A percentile compares a stretch with the other conserved stretches of the same genome.
Evolutionary conservation across 2,888 invertebrate species (phyloP).

Genomic region (Rhingia rostrata): DNA sequence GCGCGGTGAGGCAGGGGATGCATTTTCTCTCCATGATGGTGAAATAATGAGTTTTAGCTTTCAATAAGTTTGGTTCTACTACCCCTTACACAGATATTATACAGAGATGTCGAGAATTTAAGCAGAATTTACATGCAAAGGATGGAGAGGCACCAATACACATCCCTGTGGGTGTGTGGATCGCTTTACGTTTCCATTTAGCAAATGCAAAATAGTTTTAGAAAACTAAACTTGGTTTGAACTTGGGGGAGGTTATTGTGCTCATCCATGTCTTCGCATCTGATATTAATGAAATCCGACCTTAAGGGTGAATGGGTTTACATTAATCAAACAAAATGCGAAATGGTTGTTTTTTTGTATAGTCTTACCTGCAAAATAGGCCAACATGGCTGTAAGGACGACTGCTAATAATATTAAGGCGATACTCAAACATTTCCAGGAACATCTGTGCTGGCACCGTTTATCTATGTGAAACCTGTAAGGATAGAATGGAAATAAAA

Average conservation of each 20-base stretch:
- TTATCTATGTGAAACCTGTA: conserved; percentile 94
- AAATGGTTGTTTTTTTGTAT: neutral
- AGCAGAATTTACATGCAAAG: conserved; percentile 19
- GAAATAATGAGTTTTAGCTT: conserved; percentile 66
- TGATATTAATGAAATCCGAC: conserved; percentile 58
- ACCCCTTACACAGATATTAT: no score
- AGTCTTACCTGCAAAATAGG: conserved; percentile 95
- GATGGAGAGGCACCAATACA: neutral
- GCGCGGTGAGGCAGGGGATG: neutral
- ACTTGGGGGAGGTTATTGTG: neutral
- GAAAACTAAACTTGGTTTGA: conserved; percentile 11
- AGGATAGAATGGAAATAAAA: conserved; percentile 66
- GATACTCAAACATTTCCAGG: conserved; percentile 98
- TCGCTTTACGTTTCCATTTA: conserved; percentile 44
- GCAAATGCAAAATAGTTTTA: conserved; percentile 42
- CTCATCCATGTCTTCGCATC: neutral
- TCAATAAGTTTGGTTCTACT: conserved; percentile 18
- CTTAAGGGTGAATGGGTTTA: conserved; percentile 31
- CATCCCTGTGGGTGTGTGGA: conserved; percentile 2
- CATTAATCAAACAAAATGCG: conserved; percentile 40
- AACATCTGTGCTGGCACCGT: conserved; percentile 95
- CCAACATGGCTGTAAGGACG: conserved; percentile 95
- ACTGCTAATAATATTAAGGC: conserved; percentile 95
- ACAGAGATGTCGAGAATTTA: neutral
- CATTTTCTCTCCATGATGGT: conserved; percentile 40